Percentiles rank a stretch among this genome's conserved stretches.
phyloP scores from a whole-genome alignment of 2,888 invertebrate species.

The Cryptocephalus primarius region DNA sequence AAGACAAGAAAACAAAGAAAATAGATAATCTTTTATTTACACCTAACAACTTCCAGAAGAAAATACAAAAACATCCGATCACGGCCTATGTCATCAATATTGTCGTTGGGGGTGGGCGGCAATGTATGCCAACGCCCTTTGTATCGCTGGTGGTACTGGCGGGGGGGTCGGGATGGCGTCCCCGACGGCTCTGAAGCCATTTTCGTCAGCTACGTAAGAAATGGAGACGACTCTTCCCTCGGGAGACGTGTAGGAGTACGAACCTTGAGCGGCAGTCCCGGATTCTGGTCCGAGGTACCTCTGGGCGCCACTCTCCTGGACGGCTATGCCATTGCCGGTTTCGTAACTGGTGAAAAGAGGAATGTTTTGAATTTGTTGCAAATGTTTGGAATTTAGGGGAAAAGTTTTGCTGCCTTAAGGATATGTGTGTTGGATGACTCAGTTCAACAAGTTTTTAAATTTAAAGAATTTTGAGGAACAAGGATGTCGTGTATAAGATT shows the following conservation, averaged over 20 bases:
- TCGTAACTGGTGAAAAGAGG: constrained; percentile 41
- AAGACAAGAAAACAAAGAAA: too few relatives aligned
- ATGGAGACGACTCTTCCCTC: constrained; percentile 19
- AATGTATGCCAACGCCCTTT: constrained; percentile 45
- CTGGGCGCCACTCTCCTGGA: constrained; percentile 44
- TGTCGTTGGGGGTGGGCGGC: constrained; percentile 33
- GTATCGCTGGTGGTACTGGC: constrained; percentile 37
- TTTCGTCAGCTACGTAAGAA: constrained; percentile 24
- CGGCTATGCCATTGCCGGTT: constrained; percentile 50
- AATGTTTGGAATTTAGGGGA: background rate
- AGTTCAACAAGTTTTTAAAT: too few relatives aligned
- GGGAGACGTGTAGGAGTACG: constrained; percentile 28
- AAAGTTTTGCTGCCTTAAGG: too few relatives aligned
- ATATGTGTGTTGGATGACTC: too few relatives aligned
- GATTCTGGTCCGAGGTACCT: constrained; percentile 24
- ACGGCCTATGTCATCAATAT: too few relatives aligned
- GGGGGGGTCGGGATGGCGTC: constrained; percentile 18
- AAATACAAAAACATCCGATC: too few relatives aligned
- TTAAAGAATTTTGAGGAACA: too few relatives aligned
- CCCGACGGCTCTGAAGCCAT: constrained; percentile 25
- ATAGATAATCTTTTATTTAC: too few relatives aligned
- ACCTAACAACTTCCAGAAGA: too few relatives aligned
- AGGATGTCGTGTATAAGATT: too few relatives aligned
- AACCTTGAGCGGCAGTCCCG: constrained; percentile 38
- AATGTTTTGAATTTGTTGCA: background rate